Evolutionary conservation across 2,113 vertebrate species (phyloP).

Genomic region (Plotosus lineatus): DNA sequence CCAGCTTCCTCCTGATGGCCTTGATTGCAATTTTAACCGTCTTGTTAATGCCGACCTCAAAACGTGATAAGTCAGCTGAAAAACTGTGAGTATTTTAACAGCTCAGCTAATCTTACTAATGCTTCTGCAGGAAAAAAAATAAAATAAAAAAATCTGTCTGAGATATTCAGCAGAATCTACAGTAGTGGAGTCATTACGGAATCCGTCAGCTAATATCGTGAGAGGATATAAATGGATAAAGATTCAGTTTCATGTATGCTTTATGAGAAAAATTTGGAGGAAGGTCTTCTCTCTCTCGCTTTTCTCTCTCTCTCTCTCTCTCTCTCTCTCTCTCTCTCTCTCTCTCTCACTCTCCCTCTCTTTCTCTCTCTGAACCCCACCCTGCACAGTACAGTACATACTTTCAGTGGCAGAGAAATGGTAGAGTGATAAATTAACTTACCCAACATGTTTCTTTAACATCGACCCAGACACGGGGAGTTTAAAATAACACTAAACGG

Average conservation of each 20-base stretch:
- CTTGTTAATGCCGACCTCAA: not conserved
- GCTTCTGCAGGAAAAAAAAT: not conserved
- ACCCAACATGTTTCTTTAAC: not conserved
- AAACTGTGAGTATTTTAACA: not conserved
- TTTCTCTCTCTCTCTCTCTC: no score
- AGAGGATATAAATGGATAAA: slow-evolving; percentile 17
- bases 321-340: no score
- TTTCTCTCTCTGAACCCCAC: no score
- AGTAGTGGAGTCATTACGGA: slow-evolving; percentile 3
- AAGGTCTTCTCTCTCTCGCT: not conserved
- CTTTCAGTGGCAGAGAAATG: not conserved
- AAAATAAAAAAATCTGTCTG: not conserved
- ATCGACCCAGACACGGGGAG: not conserved
- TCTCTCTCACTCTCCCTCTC: no score
- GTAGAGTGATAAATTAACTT: not conserved
- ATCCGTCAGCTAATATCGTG: not conserved
- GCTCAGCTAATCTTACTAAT: not conserved
- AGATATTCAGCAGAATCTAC: not conserved
- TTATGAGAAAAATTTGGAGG: not conserved
- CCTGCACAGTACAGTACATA: not conserved
- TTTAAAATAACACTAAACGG: not conserved
- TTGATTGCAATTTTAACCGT: not conserved
- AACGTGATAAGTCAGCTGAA: not conserved
- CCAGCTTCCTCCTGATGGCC: no score
- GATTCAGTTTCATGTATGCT: not conserved